phyloP scores from a whole-genome alignment of 2,797 vertebrate genomes.

The Chelmon rostratus region DNA sequence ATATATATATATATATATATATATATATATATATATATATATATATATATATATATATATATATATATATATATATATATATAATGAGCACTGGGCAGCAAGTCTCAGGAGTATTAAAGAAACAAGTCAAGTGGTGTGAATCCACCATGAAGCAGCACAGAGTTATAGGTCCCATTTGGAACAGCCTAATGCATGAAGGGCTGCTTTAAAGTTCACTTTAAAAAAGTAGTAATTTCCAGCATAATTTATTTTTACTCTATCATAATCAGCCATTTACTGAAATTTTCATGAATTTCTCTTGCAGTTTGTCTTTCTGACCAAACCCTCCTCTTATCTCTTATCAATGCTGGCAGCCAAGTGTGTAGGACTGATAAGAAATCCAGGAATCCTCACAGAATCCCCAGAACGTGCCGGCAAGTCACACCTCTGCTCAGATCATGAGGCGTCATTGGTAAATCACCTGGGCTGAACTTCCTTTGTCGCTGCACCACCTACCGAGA shows the following conservation, averaged over 20 bases:
- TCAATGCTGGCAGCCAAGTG: constrained; percentile 59
- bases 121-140: not conserved
- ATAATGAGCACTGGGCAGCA: not conserved
- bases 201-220: no score
- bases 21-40: not conserved
- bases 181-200: not conserved
- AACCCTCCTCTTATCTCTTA: constrained; percentile 57
- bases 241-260: no score
- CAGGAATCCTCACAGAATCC: constrained; percentile 28
- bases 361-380: constrained; percentile 57
- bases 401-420: constrained; percentile 26
- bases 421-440: not conserved
- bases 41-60: not conserved
- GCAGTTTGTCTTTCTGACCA: constrained; percentile 24
- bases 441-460: not conserved
- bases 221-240: no score
- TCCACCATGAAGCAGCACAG: not conserved
- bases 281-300: constrained; percentile 56
- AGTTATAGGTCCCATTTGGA: not conserved
- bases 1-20: not conserved
- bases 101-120: not conserved
- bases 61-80: not conserved
- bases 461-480: not conserved
- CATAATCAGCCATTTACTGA: not conserved
- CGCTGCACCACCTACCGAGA: not conserved